Evolutionary conservation across 2,113 vertebrate species (phyloP), one percentile per base, ranked within the genome.

Genomic region (Sciurus niger): DNA sequence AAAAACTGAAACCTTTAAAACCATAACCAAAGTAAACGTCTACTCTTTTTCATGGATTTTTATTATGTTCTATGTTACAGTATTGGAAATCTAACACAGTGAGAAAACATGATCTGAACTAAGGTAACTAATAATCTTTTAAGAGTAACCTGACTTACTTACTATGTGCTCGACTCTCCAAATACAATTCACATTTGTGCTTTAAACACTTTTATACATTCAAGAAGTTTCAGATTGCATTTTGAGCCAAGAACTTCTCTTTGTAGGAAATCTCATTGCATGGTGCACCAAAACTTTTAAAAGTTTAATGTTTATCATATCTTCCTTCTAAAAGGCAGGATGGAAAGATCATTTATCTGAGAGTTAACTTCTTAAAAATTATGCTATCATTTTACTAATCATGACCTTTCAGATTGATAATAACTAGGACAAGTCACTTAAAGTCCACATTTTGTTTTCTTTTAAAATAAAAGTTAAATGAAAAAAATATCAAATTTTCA

Each of bases 391-490:
- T 74, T 85, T 34, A 43, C 84, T 77, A 63, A 20, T 70, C 34
- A 51, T 60, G 34, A 67, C 2, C 1, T 34, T 78, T 78, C 3
- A 77, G 32, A 60, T 46, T 68, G 34, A 9, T 82, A 40, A 73
- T 53, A 76, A 80, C 10, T 68, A 84, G 37, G 16, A 2, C 4
- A 82, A 70, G 24, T 25, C 28, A 78, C 8, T 72, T 16, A 40
- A 73, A 30, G 0, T 22, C 48, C 14, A 12, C 32, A 5, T 68
- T 51, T 63, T 68, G 7, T 40, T 72, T 63, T 94, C 3, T 78
- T 96, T 30, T 91, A 67, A 93, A 94, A 51, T 70, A 43, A 46
- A 58, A 70, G 3, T 83, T 96, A 13, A 91, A 24, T 63, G 37
- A 90, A 37, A 53, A 28, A 72, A 82, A 25, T 25, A 85, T n/a